A percentile compares a stretch with the other conserved stretches of the same genome.
Conservation (phyloP, 2,888 invertebrate genomes). For the Sinohyriopsis cumingii region DNA sequence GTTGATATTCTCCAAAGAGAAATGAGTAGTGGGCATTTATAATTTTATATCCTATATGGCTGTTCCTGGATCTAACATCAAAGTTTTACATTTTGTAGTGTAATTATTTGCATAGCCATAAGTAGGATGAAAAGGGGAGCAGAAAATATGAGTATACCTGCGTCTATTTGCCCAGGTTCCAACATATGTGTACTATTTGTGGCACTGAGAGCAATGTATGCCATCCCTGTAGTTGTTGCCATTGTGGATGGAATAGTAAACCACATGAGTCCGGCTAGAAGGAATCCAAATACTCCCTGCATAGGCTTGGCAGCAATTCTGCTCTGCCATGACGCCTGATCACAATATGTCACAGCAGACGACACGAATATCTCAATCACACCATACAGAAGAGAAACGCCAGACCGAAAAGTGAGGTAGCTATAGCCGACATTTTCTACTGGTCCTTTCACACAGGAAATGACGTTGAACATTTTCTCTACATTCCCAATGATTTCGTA, state of each 20-base stretch:
- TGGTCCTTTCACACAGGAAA: conserved; percentile 63
- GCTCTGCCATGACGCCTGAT: conserved; percentile 72
- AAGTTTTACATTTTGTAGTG: no score
- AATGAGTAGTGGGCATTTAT: no score
- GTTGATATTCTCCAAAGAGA: no score
- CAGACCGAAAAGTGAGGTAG: conserved; percentile 62
- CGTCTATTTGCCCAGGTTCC: conserved; percentile 55
- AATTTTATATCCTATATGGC: no score
- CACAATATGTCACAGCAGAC: conserved; percentile 67
- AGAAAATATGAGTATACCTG: conserved; percentile 42
- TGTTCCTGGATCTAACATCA: no score
- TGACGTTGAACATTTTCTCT: conserved; percentile 57
- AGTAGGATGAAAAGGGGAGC: no score
- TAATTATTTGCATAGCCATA: no score
- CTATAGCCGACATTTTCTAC: conserved; percentile 59
- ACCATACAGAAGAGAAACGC: conserved; percentile 63
- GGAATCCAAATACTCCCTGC: conserved; percentile 70
- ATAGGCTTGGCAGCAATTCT: conserved; percentile 70
- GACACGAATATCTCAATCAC: conserved; percentile 69
- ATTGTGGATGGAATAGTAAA: conserved; percentile 71
- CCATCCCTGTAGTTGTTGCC: conserved; percentile 71
- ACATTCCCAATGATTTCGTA: conserved; percentile 54
- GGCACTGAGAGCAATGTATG: conserved; percentile 66
- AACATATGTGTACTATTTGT: conserved; percentile 60
- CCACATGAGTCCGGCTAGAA: conserved; percentile 70